Evolutionary conservation across 2,888 invertebrate species (phyloP), one percentile per base, ranked within the genome.

Genomic region (Exocentrus adspersus): DNA sequence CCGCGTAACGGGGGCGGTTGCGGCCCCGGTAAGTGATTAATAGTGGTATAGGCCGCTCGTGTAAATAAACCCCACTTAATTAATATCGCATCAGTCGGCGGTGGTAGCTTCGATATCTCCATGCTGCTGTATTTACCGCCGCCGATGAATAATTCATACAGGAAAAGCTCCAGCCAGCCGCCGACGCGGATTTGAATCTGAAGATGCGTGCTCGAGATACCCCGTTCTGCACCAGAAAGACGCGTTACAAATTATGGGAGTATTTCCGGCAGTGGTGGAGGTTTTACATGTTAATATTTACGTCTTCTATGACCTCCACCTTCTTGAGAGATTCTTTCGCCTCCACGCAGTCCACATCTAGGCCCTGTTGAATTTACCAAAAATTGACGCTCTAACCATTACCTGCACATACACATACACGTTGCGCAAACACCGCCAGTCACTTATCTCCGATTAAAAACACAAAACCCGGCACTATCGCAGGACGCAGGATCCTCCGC

Each of bases 111-210:
- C 76, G 76, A 78, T 78, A 78, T 77, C 78, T 78, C 71, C 72
- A 72, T 77, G 77, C 76, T 75, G 75, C 75, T 73, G 74, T 77
- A 77, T 78, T 77, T 76, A 74, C 77, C 75, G 72, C 76, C 75
- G 75, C 76, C 75, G 72, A 75, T 80, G 79, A 79, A 80, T 80
- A 74, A 80, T 80, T 79, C 79, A 80, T 80, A 75, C 74, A 72
- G n/a, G n/a, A n/a, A n/a, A n/a, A n/a, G n/a, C n/a, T n/a, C n/a
- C n/a, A n/a, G n/a, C n/a, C n/a, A 69, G 70, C 66, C 75, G 72
- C 71, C 75, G 71, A 72, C 72, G 75, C 75, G 76, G 78, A 79
- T 80, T 80, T 79, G 77, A 80, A 80, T 80, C 78, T 78, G 77
- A 77, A 79, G 79, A 79, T 79, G 77, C 74, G 71, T 74, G 64